Evolutionary conservation across 1,140 invertebrate species (phyloP).

Genomic region (Tetramorium simillimum): DNA sequence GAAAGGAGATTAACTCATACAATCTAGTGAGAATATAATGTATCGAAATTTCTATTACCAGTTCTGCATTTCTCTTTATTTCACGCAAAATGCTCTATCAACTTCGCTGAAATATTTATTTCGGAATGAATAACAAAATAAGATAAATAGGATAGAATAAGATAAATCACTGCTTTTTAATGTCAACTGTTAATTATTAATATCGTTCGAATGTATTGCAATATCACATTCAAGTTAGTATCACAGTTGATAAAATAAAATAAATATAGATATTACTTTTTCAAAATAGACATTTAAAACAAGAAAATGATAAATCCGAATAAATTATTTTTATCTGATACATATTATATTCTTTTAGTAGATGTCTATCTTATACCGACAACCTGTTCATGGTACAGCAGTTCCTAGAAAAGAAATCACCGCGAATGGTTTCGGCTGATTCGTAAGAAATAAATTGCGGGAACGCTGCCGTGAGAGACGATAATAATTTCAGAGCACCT

Average conservation of each 20-base stretch:
- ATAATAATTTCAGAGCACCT: slow-evolving; percentile 46
- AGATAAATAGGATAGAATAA: neutral
- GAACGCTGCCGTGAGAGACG: slow-evolving; percentile 37
- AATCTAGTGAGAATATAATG: slow-evolving; percentile 7
- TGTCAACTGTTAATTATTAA: neutral
- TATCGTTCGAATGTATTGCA: neutral
- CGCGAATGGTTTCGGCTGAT: neutral
- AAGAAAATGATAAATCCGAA: neutral
- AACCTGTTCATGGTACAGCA: neutral
- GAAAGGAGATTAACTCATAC: slow-evolving; percentile 19
- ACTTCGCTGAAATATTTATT: neutral
- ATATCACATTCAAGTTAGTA: neutral
- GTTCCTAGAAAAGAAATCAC: slow-evolving; percentile 3
- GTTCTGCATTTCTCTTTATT: neutral
- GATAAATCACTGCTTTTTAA: neutral
- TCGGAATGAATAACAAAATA: neutral
- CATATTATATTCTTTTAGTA: neutral
- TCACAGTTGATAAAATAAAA: neutral
- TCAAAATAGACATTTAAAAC: neutral
- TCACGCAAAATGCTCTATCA: neutral
- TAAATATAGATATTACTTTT: neutral
- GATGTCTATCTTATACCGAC: neutral
- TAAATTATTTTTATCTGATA: neutral
- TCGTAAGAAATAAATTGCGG: slow-evolving; percentile 21
- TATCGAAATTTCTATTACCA: slow-evolving; percentile 5